These are phyloP conservation scores for Cossypha caffra DNA, from an alignment of 2,797 vertebrate genomes.

Conservation along the genomic window DNA sequence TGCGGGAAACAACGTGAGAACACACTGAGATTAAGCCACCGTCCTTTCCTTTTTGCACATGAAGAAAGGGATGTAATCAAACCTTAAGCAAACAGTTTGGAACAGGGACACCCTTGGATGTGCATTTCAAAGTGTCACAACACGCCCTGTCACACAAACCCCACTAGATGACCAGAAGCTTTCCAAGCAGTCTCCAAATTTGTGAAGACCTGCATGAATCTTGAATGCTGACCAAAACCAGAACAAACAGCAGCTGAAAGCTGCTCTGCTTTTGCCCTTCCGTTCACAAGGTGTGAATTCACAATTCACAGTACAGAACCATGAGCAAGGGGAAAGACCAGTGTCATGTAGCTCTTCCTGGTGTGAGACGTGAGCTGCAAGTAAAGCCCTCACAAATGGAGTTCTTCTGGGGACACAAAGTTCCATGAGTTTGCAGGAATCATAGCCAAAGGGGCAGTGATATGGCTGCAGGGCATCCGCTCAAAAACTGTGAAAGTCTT, in stretches of 20 bases:
- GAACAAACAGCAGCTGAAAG: neutral
- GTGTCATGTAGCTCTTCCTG: neutral
- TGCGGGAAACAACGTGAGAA: neutral
- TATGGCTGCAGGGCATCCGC: neutral
- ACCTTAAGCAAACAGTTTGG: neutral
- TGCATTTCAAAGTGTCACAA: neutral
- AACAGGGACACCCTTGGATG: neutral
- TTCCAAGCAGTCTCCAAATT: neutral
- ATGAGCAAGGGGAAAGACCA: rapidly evolving
- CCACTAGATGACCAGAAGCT: neutral
- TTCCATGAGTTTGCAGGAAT: neutral
- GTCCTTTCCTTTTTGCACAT: neutral
- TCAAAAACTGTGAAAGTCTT: neutral
- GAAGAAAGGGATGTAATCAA: neutral
- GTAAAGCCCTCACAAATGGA: neutral
- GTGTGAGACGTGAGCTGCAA: neutral
- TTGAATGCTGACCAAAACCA: neutral
- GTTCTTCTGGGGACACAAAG: neutral
- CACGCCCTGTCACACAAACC: rapidly evolving
- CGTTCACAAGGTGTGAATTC: neutral
- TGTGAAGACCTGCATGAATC: neutral
- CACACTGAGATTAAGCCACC: neutral
- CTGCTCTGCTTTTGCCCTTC: neutral
- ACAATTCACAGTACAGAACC: neutral
- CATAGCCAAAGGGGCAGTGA: neutral